Conservation (phyloP, 2,113 vertebrate species). For the Paradisaea rubra region DNA sequence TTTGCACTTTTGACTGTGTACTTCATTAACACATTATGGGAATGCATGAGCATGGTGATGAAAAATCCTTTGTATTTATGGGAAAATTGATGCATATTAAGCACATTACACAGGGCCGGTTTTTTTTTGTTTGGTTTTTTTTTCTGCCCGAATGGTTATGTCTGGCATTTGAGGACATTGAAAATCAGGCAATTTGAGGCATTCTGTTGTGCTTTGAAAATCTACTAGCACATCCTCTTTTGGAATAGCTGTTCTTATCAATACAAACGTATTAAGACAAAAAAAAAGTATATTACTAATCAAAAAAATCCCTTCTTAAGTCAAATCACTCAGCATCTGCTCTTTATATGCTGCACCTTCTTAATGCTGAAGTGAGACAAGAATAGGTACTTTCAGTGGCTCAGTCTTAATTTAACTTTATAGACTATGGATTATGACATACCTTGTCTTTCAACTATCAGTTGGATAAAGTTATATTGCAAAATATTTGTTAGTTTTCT, state of each 20-base stretch:
- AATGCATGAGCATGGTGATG: background rate
- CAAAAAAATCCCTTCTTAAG: background rate
- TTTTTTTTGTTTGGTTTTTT: background rate
- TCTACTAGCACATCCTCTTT: background rate
- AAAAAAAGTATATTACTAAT: background rate
- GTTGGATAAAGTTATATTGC: background rate
- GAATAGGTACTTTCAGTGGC: background rate
- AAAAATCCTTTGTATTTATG: background rate
- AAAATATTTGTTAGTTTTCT: background rate
- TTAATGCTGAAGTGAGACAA: background rate
- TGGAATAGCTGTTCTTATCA: background rate
- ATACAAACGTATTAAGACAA: background rate
- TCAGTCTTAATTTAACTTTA: background rate
- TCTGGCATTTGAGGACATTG: background rate
- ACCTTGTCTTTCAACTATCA: background rate
- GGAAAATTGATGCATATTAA: background rate
- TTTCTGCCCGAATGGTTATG: background rate
- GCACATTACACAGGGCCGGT: rapidly evolving
- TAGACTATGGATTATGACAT: background rate
- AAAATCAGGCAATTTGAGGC: background rate
- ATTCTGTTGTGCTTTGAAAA: background rate
- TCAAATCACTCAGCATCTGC: background rate
- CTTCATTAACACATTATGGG: background rate
- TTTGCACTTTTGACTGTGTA: background rate
- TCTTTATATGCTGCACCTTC: background rate